These are phyloP conservation scores for Drosophila affinis DNA, from an alignment of 2,888 invertebrate genomes.

Conservation along the genomic window DNA sequence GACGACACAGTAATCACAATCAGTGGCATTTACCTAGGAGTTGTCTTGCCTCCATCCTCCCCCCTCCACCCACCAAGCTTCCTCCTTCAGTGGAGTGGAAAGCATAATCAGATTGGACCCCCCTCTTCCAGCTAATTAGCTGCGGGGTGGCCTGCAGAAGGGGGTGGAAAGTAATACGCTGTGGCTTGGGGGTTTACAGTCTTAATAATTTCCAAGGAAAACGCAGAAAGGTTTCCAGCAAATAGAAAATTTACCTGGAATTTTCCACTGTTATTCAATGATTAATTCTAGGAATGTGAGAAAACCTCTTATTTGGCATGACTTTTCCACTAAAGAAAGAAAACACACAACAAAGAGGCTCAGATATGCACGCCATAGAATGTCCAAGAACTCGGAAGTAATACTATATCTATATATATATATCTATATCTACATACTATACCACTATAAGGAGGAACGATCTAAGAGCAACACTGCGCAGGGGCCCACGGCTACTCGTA, in stretches of 20 bases:
- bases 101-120: conserved; percentile 6
- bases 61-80: too few species aligned
- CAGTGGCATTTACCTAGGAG: conserved; percentile 45
- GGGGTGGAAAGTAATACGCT: background rate
- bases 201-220: background rate
- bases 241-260: background rate
- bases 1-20: conserved; percentile 38
- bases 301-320: background rate
- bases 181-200: background rate
- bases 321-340: background rate
- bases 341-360: background rate
- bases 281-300: background rate
- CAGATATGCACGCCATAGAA: too few species aligned
- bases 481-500: too few species aligned
- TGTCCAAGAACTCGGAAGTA: too few species aligned
- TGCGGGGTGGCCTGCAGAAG: conserved; percentile 9
- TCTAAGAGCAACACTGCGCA: too few species aligned
- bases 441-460: too few species aligned
- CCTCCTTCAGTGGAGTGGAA: background rate
- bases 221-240: background rate
- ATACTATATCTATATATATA: too few species aligned
- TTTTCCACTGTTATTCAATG: background rate
- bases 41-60: background rate
- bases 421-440: too few species aligned
- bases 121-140: conserved; percentile 28